phyloP scores from a whole-genome alignment of 2,797 vertebrate genomes.

The Fistularia commersonii region DNA sequence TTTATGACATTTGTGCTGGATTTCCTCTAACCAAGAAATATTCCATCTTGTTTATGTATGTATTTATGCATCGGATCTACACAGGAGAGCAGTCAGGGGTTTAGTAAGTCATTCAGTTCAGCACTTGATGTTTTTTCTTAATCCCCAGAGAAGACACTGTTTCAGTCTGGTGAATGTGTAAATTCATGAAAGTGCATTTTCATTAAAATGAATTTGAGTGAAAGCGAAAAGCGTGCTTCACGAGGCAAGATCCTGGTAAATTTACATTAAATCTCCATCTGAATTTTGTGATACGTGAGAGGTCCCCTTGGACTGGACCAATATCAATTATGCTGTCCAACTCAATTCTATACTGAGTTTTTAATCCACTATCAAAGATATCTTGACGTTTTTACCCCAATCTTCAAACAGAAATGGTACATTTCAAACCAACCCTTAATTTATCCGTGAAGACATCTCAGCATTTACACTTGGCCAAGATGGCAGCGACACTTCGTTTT shows the following conservation, averaged over 20 bases:
- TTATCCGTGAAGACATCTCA: conserved; percentile 14
- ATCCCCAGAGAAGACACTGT: conserved; percentile 28
- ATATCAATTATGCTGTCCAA: conserved; percentile 28
- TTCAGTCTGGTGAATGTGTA: conserved; percentile 33
- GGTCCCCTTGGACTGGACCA: conserved; percentile 21
- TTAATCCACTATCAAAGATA: conserved; percentile 30
- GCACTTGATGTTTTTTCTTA: conserved; percentile 19
- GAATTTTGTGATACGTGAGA: conserved; percentile 38
- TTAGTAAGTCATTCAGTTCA: conserved; percentile 12
- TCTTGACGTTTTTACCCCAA: conserved; percentile 18
- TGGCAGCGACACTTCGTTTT: conserved; percentile 32
- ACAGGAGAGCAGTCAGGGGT: conserved; percentile 25
- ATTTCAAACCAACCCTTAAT: conserved; percentile 7
- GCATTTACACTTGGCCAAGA: conserved; percentile 26
- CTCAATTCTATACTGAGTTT: conserved; percentile 24
- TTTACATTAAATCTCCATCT: conserved; percentile 19
- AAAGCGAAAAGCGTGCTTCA: conserved; percentile 44
- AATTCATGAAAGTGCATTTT: conserved; percentile 37
- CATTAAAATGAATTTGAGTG: conserved; percentile 29
- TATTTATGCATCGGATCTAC: conserved; percentile 14
- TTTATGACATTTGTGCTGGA: neutral
- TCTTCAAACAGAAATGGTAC: conserved; percentile 18
- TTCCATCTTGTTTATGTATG: neutral
- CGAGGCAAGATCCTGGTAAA: conserved; percentile 15
- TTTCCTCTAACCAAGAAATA: conserved; percentile 12